Conservation (phyloP, 2,113 vertebrate species). For the Oxyruncus cristatus region DNA sequence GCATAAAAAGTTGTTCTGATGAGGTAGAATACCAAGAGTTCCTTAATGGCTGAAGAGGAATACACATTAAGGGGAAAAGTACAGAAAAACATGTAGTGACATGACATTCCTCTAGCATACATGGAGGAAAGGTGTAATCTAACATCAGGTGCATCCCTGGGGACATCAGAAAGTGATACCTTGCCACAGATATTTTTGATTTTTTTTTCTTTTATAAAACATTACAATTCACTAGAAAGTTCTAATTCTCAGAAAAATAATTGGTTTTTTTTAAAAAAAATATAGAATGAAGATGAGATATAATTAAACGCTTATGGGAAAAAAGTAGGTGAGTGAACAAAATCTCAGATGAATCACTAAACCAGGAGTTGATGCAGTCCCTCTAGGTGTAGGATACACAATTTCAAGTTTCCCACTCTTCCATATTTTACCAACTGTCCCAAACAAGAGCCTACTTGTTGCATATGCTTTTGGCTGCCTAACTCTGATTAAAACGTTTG, state of each 20-base stretch:
- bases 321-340: not conserved
- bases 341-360: not conserved
- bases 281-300: not conserved
- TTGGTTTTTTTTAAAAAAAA: not conserved
- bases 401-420: not conserved
- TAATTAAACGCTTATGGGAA: not conserved
- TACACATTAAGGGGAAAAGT: not conserved
- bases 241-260: not conserved
- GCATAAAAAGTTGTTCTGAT: not conserved
- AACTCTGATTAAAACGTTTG: not conserved
- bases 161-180: not conserved
- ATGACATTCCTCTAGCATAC: not conserved
- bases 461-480: not conserved
- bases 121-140: not conserved
- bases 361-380: not conserved
- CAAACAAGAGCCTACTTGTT: not conserved
- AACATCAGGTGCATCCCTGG: not conserved
- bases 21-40: not conserved
- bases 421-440: not conserved
- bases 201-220: not conserved
- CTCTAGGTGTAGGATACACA: too few relatives aligned
- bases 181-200: not conserved
- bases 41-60: not conserved
- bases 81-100: not conserved
- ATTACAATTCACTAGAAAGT: not conserved